Evolutionary conservation across 2,888 invertebrate genomes (phyloP).

Genomic region (Scaptomyza tumidula): DNA sequence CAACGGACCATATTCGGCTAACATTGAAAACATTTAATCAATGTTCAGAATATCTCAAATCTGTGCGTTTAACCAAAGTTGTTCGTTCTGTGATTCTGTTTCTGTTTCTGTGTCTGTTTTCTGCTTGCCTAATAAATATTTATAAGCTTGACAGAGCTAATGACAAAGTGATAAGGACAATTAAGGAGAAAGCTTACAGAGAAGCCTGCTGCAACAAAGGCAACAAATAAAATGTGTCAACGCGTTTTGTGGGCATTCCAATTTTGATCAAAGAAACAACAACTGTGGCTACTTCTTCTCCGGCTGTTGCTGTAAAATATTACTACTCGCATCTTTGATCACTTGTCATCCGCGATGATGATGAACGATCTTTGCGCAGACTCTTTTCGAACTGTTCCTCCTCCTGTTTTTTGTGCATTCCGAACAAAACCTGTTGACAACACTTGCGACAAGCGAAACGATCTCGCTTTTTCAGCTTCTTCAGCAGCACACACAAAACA

Average conservation of each 20-base stretch:
- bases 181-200: constrained; percentile 72
- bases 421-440: constrained; percentile 75
- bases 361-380: constrained; percentile 61
- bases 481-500: background rate
- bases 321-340: constrained; percentile 75
- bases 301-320: constrained; percentile 67
- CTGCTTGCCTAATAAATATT: constrained; percentile 62
- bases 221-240: constrained; percentile 74
- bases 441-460: constrained; percentile 81
- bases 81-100: background rate
- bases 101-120: background rate
- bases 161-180: constrained; percentile 80
- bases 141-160: constrained; percentile 65
- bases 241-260: constrained; percentile 45
- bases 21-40: constrained; percentile 74
- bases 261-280: constrained; percentile 53
- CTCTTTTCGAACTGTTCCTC: background rate
- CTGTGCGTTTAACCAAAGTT: constrained; percentile 44
- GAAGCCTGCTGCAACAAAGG: background rate
- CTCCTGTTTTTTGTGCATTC: constrained; percentile 43
- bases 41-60: constrained; percentile 75
- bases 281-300: constrained; percentile 47
- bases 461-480: constrained; percentile 69
- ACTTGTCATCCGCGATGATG: constrained; percentile 76
- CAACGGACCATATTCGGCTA: constrained; percentile 66